These are phyloP conservation scores for Sebastes diploproa DNA, from an alignment of 2,797 vertebrate species.

Conservation along the genomic window DNA sequence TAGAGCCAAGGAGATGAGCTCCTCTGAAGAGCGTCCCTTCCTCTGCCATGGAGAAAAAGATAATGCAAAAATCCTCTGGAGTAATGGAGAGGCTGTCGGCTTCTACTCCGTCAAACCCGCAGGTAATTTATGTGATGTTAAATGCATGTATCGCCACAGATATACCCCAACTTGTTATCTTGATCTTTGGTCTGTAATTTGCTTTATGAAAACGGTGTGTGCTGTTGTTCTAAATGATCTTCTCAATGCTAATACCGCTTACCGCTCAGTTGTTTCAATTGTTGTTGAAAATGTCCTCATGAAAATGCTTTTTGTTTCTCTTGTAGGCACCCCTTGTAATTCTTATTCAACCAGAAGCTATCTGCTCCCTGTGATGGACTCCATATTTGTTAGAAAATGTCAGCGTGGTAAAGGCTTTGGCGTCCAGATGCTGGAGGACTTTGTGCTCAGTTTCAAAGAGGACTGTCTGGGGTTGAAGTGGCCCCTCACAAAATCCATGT, in stretches of 20 bases:
- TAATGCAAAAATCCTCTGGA: conserved; percentile 91
- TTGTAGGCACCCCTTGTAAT: conserved; percentile 79
- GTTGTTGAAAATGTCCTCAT: not conserved
- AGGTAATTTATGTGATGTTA: conserved; percentile 76
- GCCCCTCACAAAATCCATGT: conserved; percentile 84
- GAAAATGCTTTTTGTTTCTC: conserved; percentile 1
- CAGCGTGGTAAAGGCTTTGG: conserved; percentile 81
- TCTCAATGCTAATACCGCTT: not conserved
- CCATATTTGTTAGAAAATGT: conserved; percentile 88
- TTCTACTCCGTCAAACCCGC: conserved; percentile 92
- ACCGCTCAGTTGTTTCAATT: no score
- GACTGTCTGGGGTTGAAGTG: conserved; percentile 84
- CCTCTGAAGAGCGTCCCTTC: conserved; percentile 83
- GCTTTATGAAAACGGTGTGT: not conserved
- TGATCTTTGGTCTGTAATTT: not conserved
- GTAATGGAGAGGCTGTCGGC: conserved; percentile 89
- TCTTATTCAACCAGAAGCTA: conserved; percentile 73
- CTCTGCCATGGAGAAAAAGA: conserved; percentile 87
- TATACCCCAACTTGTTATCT: no score
- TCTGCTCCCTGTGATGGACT: conserved; percentile 88
- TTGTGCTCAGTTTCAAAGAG: conserved; percentile 85
- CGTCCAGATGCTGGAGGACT: conserved; percentile 89
- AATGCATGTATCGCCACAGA: not conserved
- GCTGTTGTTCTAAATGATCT: not conserved
- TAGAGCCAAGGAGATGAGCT: conserved; percentile 86